phyloP scores from a whole-genome alignment of 53 echinoderm and acorn worm species.

The Luidia sarsii region DNA sequence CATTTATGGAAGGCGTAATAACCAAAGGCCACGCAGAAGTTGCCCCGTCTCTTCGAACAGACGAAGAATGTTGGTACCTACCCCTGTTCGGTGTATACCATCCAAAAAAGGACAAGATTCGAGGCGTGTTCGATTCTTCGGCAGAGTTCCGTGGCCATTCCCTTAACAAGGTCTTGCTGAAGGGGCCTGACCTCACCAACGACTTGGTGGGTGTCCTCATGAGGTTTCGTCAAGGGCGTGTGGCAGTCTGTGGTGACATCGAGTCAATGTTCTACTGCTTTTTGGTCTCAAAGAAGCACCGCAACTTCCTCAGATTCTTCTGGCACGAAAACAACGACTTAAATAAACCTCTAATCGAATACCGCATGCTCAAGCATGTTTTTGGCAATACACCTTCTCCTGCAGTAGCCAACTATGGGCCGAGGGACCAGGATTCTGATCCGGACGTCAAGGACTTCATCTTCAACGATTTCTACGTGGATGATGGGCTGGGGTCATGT shows the following conservation, averaged over 20 bases:
- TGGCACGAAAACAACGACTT: slow-evolving; percentile 62
- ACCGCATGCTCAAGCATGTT: slow-evolving; percentile 61
- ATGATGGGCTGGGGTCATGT: slow-evolving; percentile 61
- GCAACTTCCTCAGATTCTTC: slow-evolving; percentile 61
- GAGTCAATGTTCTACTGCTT: slow-evolving; percentile 58
- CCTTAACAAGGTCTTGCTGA: slow-evolving; percentile 18
- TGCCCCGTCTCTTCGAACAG: not conserved
- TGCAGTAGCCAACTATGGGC: slow-evolving; percentile 52
- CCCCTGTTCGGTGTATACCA: slow-evolving; percentile 47
- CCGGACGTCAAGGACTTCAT: slow-evolving; percentile 46
- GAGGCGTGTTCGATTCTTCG: slow-evolving; percentile 35
- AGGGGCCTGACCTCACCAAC: slow-evolving; percentile 50
- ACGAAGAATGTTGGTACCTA: slow-evolving; percentile 40
- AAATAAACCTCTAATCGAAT: not conserved
- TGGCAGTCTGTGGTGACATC: slow-evolving; percentile 42
- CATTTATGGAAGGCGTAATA: slow-evolving; percentile 8
- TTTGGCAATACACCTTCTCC: slow-evolving; percentile 67
- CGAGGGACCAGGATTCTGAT: slow-evolving; percentile 46
- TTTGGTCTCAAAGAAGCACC: slow-evolving; percentile 9
- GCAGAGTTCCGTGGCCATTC: slow-evolving; percentile 8
- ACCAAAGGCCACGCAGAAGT: slow-evolving; percentile 25
- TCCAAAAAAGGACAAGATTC: slow-evolving; percentile 38
- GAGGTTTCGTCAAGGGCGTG: slow-evolving; percentile 24
- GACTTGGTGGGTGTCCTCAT: slow-evolving; percentile 31
- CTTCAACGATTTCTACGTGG: slow-evolving; percentile 53